Conservation (phyloP, 2,797 vertebrate species). For the Lutjanus argentimaculatus region DNA sequence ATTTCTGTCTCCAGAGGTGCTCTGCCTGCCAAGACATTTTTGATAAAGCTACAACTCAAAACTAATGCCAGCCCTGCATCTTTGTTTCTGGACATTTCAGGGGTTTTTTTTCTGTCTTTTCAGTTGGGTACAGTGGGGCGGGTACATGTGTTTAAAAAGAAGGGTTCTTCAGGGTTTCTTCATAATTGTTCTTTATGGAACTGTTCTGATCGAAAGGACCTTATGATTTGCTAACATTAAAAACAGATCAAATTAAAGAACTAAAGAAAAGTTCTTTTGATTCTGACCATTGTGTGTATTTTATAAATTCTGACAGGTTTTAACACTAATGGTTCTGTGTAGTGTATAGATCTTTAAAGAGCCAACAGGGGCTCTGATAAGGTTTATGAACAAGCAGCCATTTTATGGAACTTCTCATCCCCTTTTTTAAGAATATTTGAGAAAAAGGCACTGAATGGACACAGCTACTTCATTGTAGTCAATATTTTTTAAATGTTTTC, state of each 20-base stretch:
- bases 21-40: slow-evolving; percentile 17
- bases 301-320: slow-evolving; percentile 29
- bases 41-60: slow-evolving; percentile 41
- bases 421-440: slow-evolving; percentile 1
- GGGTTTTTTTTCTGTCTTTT: slow-evolving; percentile 11
- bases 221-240: slow-evolving; percentile 26
- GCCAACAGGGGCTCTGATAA: background rate
- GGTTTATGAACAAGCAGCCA: slow-evolving; percentile 8
- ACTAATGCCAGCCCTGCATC: background rate
- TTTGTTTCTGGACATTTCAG: slow-evolving; percentile 44
- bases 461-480: slow-evolving; percentile 23
- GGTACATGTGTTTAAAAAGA: slow-evolving; percentile 1
- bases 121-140: background rate
- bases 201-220: slow-evolving; percentile 17
- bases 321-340: slow-evolving; percentile 31
- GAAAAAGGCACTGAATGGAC: slow-evolving; percentile 34
- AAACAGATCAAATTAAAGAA: slow-evolving; percentile 41
- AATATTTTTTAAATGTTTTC: slow-evolving; percentile 10
- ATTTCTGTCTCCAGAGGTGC: slow-evolving; percentile 47
- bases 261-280: background rate
- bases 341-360: slow-evolving; percentile 18
- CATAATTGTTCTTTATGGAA: slow-evolving; percentile 30
- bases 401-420: slow-evolving; percentile 21
- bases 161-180: slow-evolving; percentile 33
- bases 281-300: slow-evolving; percentile 23